Base-by-base conservation (phyloP, 1,140 invertebrate species). In the Drosophila repletoides region DNA sequence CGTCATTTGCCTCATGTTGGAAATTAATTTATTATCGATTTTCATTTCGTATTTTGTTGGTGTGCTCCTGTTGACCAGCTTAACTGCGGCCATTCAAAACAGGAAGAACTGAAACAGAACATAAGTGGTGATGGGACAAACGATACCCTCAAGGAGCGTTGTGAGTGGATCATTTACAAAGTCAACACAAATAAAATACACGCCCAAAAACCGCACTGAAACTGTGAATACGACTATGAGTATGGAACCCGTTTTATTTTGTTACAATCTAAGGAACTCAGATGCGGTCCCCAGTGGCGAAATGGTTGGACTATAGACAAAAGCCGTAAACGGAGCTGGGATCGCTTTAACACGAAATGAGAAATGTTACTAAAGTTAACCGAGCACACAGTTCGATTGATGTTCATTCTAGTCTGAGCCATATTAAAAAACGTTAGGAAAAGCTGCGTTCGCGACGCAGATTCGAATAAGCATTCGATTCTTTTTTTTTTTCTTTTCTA, bases 11-110 rank as follows among this genome's bases (percentile, higher is more conserved):
- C 76, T 63, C 41, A 55, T 68, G 58, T 52, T 75, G 36, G 34
- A 74, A 75, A 80, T 80, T 63, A 80, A 80, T 80, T 80, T 76
- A 80, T 80, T 80, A 80, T 80, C 76, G 76, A 80, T 80, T 80
- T 80, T 80, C 75, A 28, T 77, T 76, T 72, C 46, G 64, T 63
- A 61, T 21, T 64, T 29, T 36, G 46, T 10, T 51, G 28, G 33
- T 34, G 3, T 29, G 36, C 41, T 43, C 26, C 33, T 52, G 28
- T 41, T 22, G 12, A 21, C 58, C 24, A 31, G 43, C 71, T 79
- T 74, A 79, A 79, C 61, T 73, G 56, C 36, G 55, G 60, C 66
- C 60, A 74, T 79, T 80, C 74, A 74, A 71, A 74, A 60, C 75
- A 58, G 65, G 45, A 40, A 19, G 17, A n/a, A 19, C 6, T 2